Evolutionary conservation across 2,113 vertebrate species (phyloP), one percentile per base, ranked within the genome.

Genomic region (Suncus etruscus): DNA sequence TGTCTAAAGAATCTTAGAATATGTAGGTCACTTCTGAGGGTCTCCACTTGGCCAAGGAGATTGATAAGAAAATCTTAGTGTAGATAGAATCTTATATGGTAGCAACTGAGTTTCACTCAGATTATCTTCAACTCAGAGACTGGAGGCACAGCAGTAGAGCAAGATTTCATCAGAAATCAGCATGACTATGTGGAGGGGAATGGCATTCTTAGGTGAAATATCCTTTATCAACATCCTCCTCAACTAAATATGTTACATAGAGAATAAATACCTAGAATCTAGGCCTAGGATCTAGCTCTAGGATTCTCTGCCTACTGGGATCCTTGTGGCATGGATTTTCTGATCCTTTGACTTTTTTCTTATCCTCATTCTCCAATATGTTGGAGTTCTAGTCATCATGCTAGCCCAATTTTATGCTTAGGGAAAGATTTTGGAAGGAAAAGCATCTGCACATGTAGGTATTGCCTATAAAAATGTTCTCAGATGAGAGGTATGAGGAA

Each of bases 251-350:
- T 32, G 8, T 29, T 29, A 3, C 15, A 87, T 73, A 75, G 18
- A 47, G n/a, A 22, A 11, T 11, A 77, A n/a, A 50, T 25, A 27
- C 10, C 15, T 27, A 51, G 22, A 29, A 11, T 27, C n/a, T 8
- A 27, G 7, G 8, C 47, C 2, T n/a, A 1, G 39, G 39, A 0
- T 2, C 8, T 12, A 77, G n/a, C 1, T 51, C 63, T 10, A 0
- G 45, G 24, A 51, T 6, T n/a, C 32, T 51, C 63, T 51, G 6
- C 15, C 61, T 29, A 11, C 70, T 6, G 4, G 27, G n/a, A 39
- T 39, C 39, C 39, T 8, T 31, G 14, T 29, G 32, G 16, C 22
- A 27, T 29, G 22, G 25, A 61, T 12, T 14, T 6, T 78, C 25
- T n/a, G 16, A 29, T 16, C 7, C 22, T 31, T 39, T 11, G 2